Conservation (phyloP, 2,888 invertebrate species). For the Melikaiella ostensackeni region DNA sequence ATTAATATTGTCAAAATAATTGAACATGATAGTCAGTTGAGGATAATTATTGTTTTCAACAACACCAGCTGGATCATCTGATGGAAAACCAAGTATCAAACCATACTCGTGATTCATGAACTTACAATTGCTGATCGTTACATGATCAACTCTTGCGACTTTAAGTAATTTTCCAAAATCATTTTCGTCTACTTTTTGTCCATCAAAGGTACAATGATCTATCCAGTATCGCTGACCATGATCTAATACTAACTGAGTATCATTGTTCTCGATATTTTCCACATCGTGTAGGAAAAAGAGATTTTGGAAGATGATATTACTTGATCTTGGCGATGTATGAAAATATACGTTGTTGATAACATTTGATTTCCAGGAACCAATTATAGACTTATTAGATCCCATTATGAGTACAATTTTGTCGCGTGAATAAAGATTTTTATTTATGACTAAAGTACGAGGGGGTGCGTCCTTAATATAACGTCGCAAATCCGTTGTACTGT, state of each 20-base stretch:
- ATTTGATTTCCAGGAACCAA: not conserved
- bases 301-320: not conserved
- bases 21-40: not conserved
- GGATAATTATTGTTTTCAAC: not conserved
- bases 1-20: not conserved
- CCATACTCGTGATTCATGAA: not conserved
- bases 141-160: not conserved
- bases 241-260: not conserved
- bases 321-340: not conserved
- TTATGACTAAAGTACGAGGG: not conserved
- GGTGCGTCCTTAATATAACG: not conserved
- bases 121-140: not conserved
- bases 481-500: not conserved
- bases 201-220: constrained; percentile 1
- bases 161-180: not conserved
- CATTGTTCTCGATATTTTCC: not conserved
- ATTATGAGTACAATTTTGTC: not conserved
- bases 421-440: not conserved
- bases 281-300: not conserved
- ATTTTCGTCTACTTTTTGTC: not conserved
- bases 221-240: not conserved
- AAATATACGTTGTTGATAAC: not conserved
- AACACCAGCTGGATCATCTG: not conserved
- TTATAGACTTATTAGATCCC: not conserved
- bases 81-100: not conserved